Conservation (phyloP, 2,888 invertebrate species). For the Lithophane socia region DNA sequence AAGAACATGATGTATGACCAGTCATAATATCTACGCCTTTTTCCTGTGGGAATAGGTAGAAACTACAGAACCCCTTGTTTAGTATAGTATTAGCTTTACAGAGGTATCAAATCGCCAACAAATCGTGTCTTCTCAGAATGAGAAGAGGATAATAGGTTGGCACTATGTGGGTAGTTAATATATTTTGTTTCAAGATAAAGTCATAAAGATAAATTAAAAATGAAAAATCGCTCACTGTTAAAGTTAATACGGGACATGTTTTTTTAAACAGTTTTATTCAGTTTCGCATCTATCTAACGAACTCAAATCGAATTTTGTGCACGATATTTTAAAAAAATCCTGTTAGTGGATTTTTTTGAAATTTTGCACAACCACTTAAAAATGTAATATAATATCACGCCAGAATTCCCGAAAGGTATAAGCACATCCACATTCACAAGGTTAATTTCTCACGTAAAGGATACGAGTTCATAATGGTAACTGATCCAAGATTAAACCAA, state of each 20-base stretch:
- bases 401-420: not conserved
- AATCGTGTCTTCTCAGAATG: too few species aligned
- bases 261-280: not conserved
- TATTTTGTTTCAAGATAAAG: not conserved
- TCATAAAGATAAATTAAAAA: not conserved
- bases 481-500: not conserved
- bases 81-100: too few species aligned
- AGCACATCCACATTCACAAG: not conserved
- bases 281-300: not conserved
- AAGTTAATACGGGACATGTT: not conserved
- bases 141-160: too few species aligned
- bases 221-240: not conserved
- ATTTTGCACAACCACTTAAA: not conserved
- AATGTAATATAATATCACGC: not conserved
- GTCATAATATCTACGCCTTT: not conserved
- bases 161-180: too few species aligned
- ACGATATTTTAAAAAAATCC: too few species aligned
- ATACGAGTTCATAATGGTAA: not conserved
- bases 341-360: too few species aligned
- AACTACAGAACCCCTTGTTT: not conserved
- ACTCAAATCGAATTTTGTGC: not conserved
- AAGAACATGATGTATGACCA: slow-evolving; percentile 19
- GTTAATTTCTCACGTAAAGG: not conserved
- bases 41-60: too few species aligned
- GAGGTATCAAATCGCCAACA: too few species aligned